Evolutionary conservation across 1,140 invertebrate genomes (phyloP).

Genomic region (Sitophilus oryzae): DNA sequence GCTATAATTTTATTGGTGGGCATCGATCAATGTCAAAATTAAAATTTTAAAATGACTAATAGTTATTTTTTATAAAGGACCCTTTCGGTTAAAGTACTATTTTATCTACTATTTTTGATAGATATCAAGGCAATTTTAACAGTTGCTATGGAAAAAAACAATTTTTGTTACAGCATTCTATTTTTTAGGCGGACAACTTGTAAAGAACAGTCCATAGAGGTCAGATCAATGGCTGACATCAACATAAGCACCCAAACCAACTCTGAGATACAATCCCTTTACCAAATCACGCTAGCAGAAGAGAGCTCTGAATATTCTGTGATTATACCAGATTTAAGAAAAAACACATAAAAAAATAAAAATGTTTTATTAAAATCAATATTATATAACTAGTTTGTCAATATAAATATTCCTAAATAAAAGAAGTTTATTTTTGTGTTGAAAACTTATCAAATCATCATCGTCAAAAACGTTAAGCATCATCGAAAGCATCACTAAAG

Average conservation of each 20-base stretch:
- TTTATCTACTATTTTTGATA: background rate
- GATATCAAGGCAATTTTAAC: too few relatives aligned
- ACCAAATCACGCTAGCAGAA: background rate
- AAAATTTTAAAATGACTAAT: too few relatives aligned
- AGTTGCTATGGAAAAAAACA: background rate
- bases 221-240: background rate
- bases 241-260: background rate
- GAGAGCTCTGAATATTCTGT: background rate
- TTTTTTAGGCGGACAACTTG: constrained; percentile 8
- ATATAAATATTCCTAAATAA: too few relatives aligned
- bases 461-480: too few relatives aligned
- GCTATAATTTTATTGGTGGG: too few relatives aligned
- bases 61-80: background rate
- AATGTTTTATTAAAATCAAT: too few relatives aligned
- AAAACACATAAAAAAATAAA: too few relatives aligned
- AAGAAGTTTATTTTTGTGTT: too few relatives aligned
- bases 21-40: too few relatives aligned
- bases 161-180: background rate
- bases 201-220: constrained; percentile 11
- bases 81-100: background rate
- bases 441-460: too few relatives aligned
- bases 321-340: background rate
- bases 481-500: too few relatives aligned
- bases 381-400: too few relatives aligned
- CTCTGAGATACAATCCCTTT: constrained; percentile 5